phyloP scores from a whole-genome alignment of 2,888 invertebrate species.

The Cantharis rufa region DNA sequence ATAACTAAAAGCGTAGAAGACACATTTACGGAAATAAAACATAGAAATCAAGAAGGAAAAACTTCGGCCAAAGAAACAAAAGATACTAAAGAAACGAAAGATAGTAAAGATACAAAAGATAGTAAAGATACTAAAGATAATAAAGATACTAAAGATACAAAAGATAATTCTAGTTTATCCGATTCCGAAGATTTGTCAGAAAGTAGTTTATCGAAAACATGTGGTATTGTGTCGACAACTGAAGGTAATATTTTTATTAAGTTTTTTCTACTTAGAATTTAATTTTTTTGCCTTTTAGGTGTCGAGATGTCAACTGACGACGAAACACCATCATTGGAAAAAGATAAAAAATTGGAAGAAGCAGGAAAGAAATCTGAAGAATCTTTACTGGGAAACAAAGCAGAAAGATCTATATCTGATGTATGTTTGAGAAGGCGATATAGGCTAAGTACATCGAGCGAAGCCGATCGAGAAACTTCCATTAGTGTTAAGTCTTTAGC shows the following conservation, averaged over 20 bases:
- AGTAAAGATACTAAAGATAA: slow-evolving; percentile 53
- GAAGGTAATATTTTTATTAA: slow-evolving; percentile 45
- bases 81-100: slow-evolving; percentile 49
- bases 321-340: slow-evolving; percentile 49
- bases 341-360: slow-evolving; percentile 38
- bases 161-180: slow-evolving; percentile 67
- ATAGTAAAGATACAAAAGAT: slow-evolving; percentile 26
- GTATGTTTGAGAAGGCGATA: background rate
- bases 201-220: slow-evolving; percentile 54
- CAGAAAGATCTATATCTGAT: background rate
- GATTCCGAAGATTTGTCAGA: slow-evolving; percentile 65
- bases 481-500: slow-evolving; percentile 40
- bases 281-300: slow-evolving; percentile 42
- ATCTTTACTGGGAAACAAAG: slow-evolving; percentile 27
- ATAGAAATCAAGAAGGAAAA: slow-evolving; percentile 46
- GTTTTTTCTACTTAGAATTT: background rate
- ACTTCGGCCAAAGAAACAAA: slow-evolving; percentile 41
- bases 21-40: slow-evolving; percentile 70
- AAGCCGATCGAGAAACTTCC: slow-evolving; percentile 8
- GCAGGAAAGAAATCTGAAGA: background rate
- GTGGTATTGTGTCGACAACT: slow-evolving; percentile 52
- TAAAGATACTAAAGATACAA: slow-evolving; percentile 33
- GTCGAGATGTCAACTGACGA: slow-evolving; percentile 58
- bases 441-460: slow-evolving; percentile 10
- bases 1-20: slow-evolving; percentile 79